phyloP scores from a whole-genome alignment of 2,888 invertebrate species.

The Gari tellinella region DNA sequence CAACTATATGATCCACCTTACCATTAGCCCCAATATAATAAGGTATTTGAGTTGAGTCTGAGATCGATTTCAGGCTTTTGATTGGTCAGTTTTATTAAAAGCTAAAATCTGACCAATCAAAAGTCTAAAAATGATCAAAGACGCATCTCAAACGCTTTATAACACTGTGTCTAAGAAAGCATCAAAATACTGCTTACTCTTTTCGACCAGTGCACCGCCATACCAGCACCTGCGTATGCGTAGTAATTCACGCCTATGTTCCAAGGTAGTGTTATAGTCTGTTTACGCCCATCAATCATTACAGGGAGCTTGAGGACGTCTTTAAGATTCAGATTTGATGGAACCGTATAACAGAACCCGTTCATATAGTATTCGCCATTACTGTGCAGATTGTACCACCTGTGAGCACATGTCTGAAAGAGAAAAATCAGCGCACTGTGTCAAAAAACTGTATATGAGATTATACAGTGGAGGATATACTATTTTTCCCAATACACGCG shows the following conservation, averaged over 20 bases:
- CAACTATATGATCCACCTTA: no score
- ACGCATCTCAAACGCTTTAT: not conserved
- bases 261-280: conserved; percentile 13
- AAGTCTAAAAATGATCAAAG: not conserved
- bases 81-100: no score
- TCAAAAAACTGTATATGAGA: no score
- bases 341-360: conserved; percentile 67
- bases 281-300: conserved; percentile 49
- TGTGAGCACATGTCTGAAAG: conserved; percentile 72
- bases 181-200: conserved; percentile 25
- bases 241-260: conserved; percentile 42
- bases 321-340: conserved; percentile 51
- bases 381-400: conserved; percentile 64
- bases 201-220: conserved; percentile 54
- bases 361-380: conserved; percentile 58
- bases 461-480: no score
- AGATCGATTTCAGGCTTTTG: no score
- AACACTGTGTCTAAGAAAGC: no score
- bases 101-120: no score
- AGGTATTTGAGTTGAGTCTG: no score
- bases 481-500: no score
- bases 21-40: no score
- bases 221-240: conserved; percentile 66
- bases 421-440: not conserved
- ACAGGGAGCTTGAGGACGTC: conserved; percentile 60